Evolutionary conservation across 64 coral and sea anemone genomes (phyloP).

Genomic region (Montipora foliosa): DNA sequence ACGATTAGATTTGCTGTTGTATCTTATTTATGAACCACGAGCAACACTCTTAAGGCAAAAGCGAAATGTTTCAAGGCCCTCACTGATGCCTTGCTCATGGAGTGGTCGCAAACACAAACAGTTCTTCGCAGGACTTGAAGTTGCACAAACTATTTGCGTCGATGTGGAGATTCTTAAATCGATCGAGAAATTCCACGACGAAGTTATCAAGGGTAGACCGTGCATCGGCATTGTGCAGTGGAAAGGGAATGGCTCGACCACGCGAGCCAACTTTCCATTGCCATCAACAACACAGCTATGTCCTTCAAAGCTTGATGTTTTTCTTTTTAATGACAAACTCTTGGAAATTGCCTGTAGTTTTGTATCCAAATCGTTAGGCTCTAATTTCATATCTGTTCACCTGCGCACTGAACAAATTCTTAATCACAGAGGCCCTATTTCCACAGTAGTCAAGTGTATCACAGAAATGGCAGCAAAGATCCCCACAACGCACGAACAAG

Average conservation of each 20-base stretch:
- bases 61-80: background rate
- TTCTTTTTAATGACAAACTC: slow-evolving; percentile 68
- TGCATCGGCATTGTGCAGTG: slow-evolving; percentile 89
- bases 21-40: slow-evolving; percentile 37
- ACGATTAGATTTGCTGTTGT: slow-evolving; percentile 79
- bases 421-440: slow-evolving; percentile 49
- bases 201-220: slow-evolving; percentile 51
- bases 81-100: background rate
- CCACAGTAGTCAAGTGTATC: slow-evolving; percentile 46
- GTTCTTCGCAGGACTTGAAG: slow-evolving; percentile 46
- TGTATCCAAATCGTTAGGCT: slow-evolving; percentile 40
- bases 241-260: slow-evolving; percentile 67
- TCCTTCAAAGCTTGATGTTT: slow-evolving; percentile 22
- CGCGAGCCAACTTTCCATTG: slow-evolving; percentile 70
- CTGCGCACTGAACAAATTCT: slow-evolving; percentile 82
- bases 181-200: slow-evolving; percentile 64
- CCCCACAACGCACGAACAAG: background rate
- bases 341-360: slow-evolving; percentile 75
- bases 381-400: slow-evolving; percentile 71
- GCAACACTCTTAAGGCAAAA: background rate
- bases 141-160: slow-evolving; percentile 84
- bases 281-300: slow-evolving; percentile 31
- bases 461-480: slow-evolving; percentile 57
- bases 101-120: background rate
- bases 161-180: slow-evolving; percentile 75